phyloP scores from a whole-genome alignment of 2,797 vertebrate genomes.

The Halcyon smyrnensis region DNA sequence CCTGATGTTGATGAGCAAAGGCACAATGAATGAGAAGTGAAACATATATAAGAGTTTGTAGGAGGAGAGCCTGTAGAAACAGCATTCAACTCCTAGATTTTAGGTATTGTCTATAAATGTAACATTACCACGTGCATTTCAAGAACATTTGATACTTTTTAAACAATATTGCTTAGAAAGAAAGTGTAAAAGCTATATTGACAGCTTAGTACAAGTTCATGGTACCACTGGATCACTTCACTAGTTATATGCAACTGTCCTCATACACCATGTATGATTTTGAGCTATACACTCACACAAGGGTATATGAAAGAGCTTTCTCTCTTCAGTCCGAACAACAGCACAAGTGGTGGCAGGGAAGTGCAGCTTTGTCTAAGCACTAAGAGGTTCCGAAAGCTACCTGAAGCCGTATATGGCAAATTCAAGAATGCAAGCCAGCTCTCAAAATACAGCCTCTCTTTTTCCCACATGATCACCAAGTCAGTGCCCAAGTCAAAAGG shows the following conservation, averaged over 20 bases:
- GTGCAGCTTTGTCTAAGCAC: neutral
- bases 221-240: neutral
- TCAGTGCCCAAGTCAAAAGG: neutral
- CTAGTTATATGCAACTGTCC: neutral
- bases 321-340: neutral
- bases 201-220: neutral
- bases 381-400: neutral
- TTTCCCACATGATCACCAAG: neutral
- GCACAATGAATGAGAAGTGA: neutral
- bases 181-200: neutral
- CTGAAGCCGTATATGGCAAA: neutral
- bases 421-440: neutral
- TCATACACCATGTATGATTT: neutral
- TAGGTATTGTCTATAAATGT: neutral
- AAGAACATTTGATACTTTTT: neutral
- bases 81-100: neutral
- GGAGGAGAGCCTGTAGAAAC: neutral
- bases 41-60: neutral
- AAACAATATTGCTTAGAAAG: neutral
- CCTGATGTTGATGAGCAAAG: neutral
- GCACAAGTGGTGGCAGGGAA: neutral
- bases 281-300: neutral
- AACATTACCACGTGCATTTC: neutral
- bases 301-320: neutral
- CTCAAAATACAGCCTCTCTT: neutral